phyloP scores from a whole-genome alignment of 2,113 vertebrate species.

The Sylvilagus bachmani region DNA sequence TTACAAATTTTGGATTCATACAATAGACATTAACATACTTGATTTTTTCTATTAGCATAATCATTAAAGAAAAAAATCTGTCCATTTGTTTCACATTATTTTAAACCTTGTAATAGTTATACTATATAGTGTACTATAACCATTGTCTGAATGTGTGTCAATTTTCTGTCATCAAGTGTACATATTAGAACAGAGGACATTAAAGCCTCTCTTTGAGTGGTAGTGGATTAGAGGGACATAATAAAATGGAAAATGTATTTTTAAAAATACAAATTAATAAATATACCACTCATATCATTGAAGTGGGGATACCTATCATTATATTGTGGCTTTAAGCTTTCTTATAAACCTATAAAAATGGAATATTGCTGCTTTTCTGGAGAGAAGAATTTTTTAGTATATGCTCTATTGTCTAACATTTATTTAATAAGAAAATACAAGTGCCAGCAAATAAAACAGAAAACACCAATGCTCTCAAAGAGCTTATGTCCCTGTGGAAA shows the following conservation, averaged over 20 bases:
- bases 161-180: background rate
- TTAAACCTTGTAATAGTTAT: background rate
- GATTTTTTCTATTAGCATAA: background rate
- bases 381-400: background rate
- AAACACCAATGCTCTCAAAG: background rate
- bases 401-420: background rate
- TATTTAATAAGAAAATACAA: background rate
- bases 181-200: background rate
- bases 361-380: background rate
- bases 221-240: background rate
- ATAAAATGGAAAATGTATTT: background rate
- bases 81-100: background rate
- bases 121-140: background rate
- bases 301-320: background rate
- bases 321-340: background rate
- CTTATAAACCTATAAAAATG: background rate
- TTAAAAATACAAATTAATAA: background rate
- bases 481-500: background rate
- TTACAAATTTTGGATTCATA: background rate
- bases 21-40: background rate
- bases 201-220: background rate
- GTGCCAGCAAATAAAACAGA: background rate
- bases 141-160: background rate
- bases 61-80: background rate
- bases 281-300: background rate